phyloP scores from a whole-genome alignment of 2,113 vertebrate species.

The Aplodontia rufa region DNA sequence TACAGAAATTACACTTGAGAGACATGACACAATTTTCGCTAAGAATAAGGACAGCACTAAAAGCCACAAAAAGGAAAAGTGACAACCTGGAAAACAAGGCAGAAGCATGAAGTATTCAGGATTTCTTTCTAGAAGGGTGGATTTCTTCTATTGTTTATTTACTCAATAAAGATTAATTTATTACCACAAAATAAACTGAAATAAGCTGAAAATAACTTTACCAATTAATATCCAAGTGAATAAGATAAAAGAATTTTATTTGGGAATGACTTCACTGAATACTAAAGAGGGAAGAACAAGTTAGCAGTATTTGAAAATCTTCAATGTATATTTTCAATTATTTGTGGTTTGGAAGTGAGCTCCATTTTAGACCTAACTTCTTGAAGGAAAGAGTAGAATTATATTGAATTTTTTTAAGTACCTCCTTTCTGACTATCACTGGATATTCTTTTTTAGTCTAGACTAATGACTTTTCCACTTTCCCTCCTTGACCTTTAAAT shows the following conservation, averaged over 20 bases:
- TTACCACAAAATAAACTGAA: too few species aligned
- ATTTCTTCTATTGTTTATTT: background rate
- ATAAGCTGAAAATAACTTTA: background rate
- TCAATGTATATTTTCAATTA: constrained; percentile 6
- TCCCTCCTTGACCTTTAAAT: background rate
- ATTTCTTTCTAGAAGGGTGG: background rate
- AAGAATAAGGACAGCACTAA: constrained; percentile 43
- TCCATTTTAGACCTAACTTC: background rate
- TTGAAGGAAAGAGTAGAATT: background rate
- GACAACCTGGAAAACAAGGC: background rate
- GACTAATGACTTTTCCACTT: background rate
- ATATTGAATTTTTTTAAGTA: background rate
- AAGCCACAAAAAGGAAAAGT: constrained; percentile 26
- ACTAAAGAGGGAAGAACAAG: background rate
- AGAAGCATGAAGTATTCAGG: background rate
- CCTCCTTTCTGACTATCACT: background rate
- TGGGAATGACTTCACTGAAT: background rate
- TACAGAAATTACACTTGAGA: constrained; percentile 63
- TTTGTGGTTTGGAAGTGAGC: background rate
- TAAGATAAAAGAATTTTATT: background rate
- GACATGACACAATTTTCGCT: constrained; percentile 47
- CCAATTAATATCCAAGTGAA: constrained; percentile 23
- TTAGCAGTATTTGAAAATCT: background rate
- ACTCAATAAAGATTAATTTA: background rate
- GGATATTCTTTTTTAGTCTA: background rate